Conservation (phyloP, 2,888 invertebrate species). For the Geophilus truncorum region DNA sequence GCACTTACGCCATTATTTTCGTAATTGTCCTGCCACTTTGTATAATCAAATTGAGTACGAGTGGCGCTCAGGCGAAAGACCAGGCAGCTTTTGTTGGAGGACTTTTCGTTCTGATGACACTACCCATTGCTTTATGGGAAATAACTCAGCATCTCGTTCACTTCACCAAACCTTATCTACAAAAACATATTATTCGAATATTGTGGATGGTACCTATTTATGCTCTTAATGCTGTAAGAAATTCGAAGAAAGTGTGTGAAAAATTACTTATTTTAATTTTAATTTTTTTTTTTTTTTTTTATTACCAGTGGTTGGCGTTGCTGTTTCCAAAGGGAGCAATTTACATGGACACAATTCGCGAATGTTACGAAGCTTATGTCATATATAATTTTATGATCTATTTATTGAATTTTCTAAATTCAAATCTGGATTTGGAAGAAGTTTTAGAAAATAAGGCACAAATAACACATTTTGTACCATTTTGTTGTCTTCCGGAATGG, state of each 20-base stretch:
- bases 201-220: slow-evolving; percentile 98
- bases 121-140: slow-evolving; percentile 91
- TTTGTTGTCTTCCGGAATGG: slow-evolving; percentile 89
- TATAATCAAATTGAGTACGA: slow-evolving; percentile 70
- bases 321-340: slow-evolving; percentile 81
- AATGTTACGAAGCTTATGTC: slow-evolving; percentile 96
- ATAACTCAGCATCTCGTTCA: slow-evolving; percentile 90
- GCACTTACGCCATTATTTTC: slow-evolving; percentile 72
- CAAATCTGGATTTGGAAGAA: slow-evolving; percentile 78
- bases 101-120: slow-evolving; percentile 81
- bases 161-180: slow-evolving; percentile 84
- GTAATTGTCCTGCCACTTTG: slow-evolving; percentile 78
- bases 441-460: slow-evolving; percentile 71
- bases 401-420: slow-evolving; percentile 79
- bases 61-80: slow-evolving; percentile 71
- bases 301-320: slow-evolving; percentile 72
- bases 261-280: not conserved
- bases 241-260: not conserved
- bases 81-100: slow-evolving; percentile 77
- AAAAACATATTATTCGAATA: slow-evolving; percentile 89
- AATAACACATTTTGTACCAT: slow-evolving; percentile 81
- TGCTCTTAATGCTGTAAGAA: slow-evolving; percentile 82
- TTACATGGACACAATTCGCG: slow-evolving; percentile 85
- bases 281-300: not conserved
- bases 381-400: slow-evolving; percentile 98